phyloP scores from a whole-genome alignment of 1,140 invertebrate species.

The Drosophila erecta region DNA sequence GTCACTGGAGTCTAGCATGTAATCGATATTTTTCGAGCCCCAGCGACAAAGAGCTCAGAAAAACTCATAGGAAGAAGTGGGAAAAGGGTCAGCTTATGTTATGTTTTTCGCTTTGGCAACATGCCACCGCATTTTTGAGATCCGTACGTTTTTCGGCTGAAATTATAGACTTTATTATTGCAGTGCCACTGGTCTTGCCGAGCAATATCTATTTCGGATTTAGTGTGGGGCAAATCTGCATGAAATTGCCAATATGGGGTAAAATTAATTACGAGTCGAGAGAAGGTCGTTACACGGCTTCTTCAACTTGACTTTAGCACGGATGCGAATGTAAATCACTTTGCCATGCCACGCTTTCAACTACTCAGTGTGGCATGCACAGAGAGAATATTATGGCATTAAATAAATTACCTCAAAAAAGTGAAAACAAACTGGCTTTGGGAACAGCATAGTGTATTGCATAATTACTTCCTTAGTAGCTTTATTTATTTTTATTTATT shows the following conservation, averaged over 20 bases:
- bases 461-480: no score
- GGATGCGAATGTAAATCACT: constrained; percentile 83
- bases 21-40: constrained; percentile 82
- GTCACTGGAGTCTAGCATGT: constrained; percentile 70
- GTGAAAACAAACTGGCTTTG: no score
- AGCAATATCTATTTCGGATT: constrained; percentile 48
- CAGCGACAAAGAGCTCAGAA: constrained; percentile 60
- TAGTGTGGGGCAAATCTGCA: constrained; percentile 26
- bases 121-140: constrained; percentile 64
- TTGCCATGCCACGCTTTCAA: constrained; percentile 71
- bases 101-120: constrained; percentile 29
- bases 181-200: constrained; percentile 61
- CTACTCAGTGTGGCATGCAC: constrained; percentile 17
- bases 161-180: constrained; percentile 70
- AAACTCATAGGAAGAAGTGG: constrained; percentile 25
- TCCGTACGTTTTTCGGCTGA: constrained; percentile 38
- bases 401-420: background rate
- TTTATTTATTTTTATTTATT: no score
- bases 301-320: constrained; percentile 55
- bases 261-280: constrained; percentile 44
- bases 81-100: constrained; percentile 72
- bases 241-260: constrained; percentile 44
- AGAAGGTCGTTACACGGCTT: constrained; percentile 68
- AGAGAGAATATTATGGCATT: background rate
- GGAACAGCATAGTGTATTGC: no score